phyloP scores from a whole-genome alignment of 2,888 invertebrate genomes.

The Synergus umbraculus region DNA sequence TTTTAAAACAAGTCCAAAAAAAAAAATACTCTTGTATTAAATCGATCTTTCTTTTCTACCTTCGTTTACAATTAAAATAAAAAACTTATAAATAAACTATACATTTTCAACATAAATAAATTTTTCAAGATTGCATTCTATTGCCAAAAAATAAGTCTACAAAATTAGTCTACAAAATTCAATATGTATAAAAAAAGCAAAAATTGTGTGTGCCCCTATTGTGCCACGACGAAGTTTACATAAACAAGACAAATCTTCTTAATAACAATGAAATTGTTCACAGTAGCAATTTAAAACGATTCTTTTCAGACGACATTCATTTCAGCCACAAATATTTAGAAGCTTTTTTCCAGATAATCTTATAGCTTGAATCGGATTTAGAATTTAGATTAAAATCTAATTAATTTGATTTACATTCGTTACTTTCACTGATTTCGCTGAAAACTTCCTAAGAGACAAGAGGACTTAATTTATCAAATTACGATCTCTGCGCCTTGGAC shows the following conservation, averaged over 20 bases:
- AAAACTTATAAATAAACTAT: background rate
- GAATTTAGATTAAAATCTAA: background rate
- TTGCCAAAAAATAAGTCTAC: background rate
- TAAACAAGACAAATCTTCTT: background rate
- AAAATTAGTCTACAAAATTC: background rate
- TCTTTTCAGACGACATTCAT: background rate
- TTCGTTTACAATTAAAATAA: background rate
- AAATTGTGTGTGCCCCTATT: conserved; percentile 53
- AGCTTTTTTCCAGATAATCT: conserved; percentile 1
- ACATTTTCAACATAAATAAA: background rate
- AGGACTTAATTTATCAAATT: conserved; percentile 19
- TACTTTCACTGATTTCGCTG: conserved; percentile 29
- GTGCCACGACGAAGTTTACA: background rate
- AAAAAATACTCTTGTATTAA: background rate
- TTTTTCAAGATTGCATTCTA: background rate
- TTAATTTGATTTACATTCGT: conserved; percentile 7
- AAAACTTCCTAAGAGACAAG: conserved; percentile 11
- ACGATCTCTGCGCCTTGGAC: conserved; percentile 13
- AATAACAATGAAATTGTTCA: conserved; percentile 10
- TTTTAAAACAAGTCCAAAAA: background rate
- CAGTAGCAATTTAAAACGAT: background rate
- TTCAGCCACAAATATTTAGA: background rate
- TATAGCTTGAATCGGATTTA: background rate
- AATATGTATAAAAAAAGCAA: background rate
- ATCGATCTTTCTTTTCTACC: background rate